These are phyloP conservation scores for Lophura nycthemera DNA, from an alignment of 2,113 vertebrate species.

Conservation along the genomic window DNA sequence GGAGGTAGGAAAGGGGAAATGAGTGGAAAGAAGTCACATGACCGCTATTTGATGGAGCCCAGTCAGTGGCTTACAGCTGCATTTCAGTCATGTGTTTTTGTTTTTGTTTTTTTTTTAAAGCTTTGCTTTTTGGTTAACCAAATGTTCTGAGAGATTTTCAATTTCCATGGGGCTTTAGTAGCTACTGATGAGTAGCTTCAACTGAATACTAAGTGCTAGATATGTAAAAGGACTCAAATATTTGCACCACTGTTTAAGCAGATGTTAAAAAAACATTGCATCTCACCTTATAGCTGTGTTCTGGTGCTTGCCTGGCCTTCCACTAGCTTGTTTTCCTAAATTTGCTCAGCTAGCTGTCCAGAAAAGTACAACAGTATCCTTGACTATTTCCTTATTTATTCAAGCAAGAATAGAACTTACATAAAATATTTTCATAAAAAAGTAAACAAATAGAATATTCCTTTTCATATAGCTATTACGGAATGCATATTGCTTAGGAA, in stretches of 20 bases:
- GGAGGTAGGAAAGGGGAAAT: neutral
- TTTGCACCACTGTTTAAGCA: fast-evolving
- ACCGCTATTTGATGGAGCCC: fast-evolving
- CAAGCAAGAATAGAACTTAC: neutral
- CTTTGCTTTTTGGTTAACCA: neutral
- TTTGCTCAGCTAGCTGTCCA: neutral
- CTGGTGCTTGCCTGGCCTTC: neutral
- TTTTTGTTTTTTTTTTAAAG: neutral
- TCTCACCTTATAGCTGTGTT: neutral
- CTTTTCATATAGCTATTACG: neutral
- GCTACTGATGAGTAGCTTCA: neutral
- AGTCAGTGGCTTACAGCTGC: neutral
- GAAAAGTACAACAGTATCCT: neutral
- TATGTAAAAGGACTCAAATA: neutral
- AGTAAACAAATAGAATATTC: neutral
- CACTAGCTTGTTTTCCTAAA: neutral
- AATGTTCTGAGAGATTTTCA: neutral
- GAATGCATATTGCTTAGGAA: neutral
- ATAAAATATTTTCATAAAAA: neutral
- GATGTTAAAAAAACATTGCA: neutral
- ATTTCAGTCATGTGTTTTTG: no score
- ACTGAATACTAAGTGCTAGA: neutral
- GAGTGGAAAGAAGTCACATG: neutral
- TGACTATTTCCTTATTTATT: neutral
- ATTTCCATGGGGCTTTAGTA: neutral